Conservation (phyloP, 1,140 invertebrate genomes). For the Acromyrmex charruanus region DNA sequence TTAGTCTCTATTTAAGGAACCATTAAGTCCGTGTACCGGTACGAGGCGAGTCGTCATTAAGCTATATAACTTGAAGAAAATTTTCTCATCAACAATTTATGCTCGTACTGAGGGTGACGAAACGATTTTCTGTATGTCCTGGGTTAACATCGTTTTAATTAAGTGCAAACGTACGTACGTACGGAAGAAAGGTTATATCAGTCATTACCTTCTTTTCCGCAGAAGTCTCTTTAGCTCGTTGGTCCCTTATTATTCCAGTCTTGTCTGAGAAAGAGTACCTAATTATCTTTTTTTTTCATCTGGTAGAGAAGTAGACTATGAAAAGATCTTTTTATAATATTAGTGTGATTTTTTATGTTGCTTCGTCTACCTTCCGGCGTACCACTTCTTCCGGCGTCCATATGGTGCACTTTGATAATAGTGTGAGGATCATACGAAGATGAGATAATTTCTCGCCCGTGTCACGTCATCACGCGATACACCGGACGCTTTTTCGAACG, state of each 20-base stretch:
- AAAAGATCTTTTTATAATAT: not conserved
- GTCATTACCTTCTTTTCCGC: not conserved
- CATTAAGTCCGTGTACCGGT: constrained; percentile 22
- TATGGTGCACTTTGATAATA: constrained; percentile 42
- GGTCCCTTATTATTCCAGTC: not conserved
- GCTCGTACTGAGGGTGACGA: not conserved
- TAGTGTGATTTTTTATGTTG: not conserved
- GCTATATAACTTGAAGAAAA: constrained; percentile 48
- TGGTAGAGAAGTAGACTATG: not conserved
- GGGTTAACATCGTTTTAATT: constrained; percentile 14
- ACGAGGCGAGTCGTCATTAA: constrained; percentile 41
- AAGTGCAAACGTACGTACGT: constrained; percentile 6
- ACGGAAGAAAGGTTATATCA: not conserved
- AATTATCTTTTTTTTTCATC: not conserved
- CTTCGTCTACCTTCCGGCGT: not conserved
- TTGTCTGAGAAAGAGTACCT: not conserved
- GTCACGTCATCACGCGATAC: constrained; percentile 77
- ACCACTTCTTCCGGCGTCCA: not conserved
- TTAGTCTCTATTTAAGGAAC: constrained; percentile 50
- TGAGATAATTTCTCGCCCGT: constrained; percentile 78
- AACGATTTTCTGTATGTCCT: constrained; percentile 40
- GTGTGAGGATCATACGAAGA: constrained; percentile 64
- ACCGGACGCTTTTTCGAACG: constrained; percentile 29
- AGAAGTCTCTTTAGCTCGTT: not conserved
- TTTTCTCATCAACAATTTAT: constrained; percentile 55